phyloP scores from a whole-genome alignment of 2,113 vertebrate species.

The Hippocampus barbouri region DNA sequence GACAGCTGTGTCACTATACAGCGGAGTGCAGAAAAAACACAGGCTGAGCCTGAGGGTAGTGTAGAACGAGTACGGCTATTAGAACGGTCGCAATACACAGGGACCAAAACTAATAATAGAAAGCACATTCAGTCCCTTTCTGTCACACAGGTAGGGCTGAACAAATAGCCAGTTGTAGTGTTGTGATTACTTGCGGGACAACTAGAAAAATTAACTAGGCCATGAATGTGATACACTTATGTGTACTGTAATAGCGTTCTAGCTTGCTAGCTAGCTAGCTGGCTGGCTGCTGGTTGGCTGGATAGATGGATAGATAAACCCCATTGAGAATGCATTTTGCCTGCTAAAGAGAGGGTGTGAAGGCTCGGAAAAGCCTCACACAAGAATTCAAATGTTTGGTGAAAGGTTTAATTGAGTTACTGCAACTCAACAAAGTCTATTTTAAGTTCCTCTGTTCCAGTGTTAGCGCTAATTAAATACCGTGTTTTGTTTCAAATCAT shows the following conservation, averaged over 20 bases:
- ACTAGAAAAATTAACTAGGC: neutral
- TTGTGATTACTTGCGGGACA: neutral
- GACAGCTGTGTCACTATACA: constrained; percentile 59
- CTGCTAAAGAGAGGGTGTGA: too few relatives aligned
- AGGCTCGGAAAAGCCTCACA: too few relatives aligned
- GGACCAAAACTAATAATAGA: neutral
- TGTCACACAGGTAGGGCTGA: neutral
- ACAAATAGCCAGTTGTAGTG: neutral
- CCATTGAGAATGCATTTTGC: too few relatives aligned
- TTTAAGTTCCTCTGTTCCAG: neutral
- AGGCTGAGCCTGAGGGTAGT: constrained; percentile 31
- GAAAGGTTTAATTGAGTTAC: neutral
- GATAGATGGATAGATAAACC: too few relatives aligned
- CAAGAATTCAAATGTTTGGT: too few relatives aligned
- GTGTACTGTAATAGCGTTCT: too few relatives aligned
- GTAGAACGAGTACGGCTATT: constrained; percentile 35
- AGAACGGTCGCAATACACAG: neutral
- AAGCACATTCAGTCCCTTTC: neutral
- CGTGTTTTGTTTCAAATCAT: neutral
- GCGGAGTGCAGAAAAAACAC: constrained; percentile 38
- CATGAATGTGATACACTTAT: too few relatives aligned
- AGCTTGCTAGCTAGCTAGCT: too few relatives aligned
- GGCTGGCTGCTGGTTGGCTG: too few relatives aligned
- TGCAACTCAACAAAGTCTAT: too few relatives aligned
- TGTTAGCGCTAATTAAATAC: neutral